These are phyloP conservation scores for Drosophila rubida DNA, from an alignment of 2,888 invertebrate species.

Conservation along the genomic window DNA sequence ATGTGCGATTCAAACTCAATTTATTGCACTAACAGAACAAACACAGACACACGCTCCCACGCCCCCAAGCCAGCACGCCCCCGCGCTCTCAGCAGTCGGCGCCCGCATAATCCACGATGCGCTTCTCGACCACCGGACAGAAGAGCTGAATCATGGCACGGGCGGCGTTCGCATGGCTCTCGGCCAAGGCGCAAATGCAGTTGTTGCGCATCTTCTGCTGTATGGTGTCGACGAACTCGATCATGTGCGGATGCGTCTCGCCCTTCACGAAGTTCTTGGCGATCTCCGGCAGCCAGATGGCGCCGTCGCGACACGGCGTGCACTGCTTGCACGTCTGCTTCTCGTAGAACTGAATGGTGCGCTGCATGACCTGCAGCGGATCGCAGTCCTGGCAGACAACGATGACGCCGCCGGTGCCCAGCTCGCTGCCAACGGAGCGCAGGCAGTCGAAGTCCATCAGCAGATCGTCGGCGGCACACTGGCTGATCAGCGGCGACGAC, in stretches of 20 bases:
- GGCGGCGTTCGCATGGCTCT: slow-evolving; percentile 99
- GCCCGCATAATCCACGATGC: slow-evolving; percentile 88
- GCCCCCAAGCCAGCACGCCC: background rate
- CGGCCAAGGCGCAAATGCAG: slow-evolving; percentile 98
- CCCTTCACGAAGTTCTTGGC: slow-evolving; percentile 92
- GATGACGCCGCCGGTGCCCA: slow-evolving; percentile 98
- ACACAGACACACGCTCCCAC: background rate
- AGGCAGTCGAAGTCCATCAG: slow-evolving; percentile 98
- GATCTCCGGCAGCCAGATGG: slow-evolving; percentile 96
- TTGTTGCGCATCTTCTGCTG: slow-evolving; percentile 99
- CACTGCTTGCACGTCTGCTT: slow-evolving; percentile 99
- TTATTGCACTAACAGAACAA: slow-evolving; percentile 35
- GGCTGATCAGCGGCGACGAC: slow-evolving; percentile 95
- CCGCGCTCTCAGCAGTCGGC: slow-evolving; percentile 1
- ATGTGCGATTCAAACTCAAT: slow-evolving; percentile 50
- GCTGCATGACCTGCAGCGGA: slow-evolving; percentile 97
- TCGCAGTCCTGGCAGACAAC: slow-evolving; percentile 99
- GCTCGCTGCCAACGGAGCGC: slow-evolving; percentile 94
- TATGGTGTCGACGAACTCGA: slow-evolving; percentile 98
- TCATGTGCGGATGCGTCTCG: slow-evolving; percentile 95
- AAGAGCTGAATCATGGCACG: slow-evolving; percentile 98
- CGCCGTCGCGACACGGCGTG: slow-evolving; percentile 98
- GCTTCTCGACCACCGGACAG: slow-evolving; percentile 93
- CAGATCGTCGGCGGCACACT: slow-evolving; percentile 94
- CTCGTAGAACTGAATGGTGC: slow-evolving; percentile 98